phyloP scores from a whole-genome alignment of 1,140 invertebrate species.

The Acyrthosiphon pisum region DNA sequence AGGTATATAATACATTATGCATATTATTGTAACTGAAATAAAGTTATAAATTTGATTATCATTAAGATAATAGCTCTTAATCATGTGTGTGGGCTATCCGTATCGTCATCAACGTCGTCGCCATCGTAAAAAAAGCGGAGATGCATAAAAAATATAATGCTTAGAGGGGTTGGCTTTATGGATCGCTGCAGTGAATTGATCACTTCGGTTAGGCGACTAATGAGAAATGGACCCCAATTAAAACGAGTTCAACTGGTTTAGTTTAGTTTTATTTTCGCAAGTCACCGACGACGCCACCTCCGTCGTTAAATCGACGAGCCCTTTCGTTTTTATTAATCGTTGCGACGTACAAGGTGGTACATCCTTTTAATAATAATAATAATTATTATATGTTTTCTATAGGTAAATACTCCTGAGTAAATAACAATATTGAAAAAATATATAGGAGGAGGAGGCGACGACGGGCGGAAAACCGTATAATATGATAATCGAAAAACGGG shows the following conservation, averaged over 20 bases:
- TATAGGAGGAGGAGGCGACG: neutral
- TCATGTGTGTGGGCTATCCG: neutral
- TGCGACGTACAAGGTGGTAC: neutral
- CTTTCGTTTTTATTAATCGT: slow-evolving; percentile 15
- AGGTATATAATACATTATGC: neutral
- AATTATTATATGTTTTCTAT: neutral
- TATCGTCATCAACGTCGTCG: neutral
- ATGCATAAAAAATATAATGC: neutral
- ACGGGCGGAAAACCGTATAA: neutral
- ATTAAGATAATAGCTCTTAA: neutral
- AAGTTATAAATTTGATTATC: neutral
- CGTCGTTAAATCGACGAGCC: neutral
- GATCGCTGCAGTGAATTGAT: neutral
- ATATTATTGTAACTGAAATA: neutral
- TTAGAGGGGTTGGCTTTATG: neutral
- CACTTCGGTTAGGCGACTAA: neutral
- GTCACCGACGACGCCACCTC: slow-evolving; percentile 7
- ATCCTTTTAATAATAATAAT: neutral
- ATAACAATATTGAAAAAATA: neutral
- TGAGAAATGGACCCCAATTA: slow-evolving; percentile 39
- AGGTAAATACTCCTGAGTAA: neutral
- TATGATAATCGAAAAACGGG: slow-evolving; percentile 21
- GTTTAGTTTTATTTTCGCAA: slow-evolving; percentile 40
- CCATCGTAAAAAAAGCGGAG: neutral
- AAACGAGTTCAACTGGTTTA: slow-evolving; percentile 51